Percentiles rank a stretch among this genome's conserved stretches.
phyloP scores from a whole-genome alignment of 2,113 vertebrate species.

The Larimichthys crocea region DNA sequence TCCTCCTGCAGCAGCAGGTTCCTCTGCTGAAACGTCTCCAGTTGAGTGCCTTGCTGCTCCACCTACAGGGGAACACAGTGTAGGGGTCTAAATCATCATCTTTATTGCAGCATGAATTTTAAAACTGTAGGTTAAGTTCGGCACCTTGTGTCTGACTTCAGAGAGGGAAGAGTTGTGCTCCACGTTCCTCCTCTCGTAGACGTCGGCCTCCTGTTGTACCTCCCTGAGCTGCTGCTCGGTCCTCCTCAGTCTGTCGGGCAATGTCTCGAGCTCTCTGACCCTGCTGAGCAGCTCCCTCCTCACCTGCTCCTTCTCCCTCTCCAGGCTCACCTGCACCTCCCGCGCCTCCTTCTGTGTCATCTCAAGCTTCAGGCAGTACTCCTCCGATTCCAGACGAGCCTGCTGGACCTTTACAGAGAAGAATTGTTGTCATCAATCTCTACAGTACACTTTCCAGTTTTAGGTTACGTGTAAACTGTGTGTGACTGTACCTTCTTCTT shows the following conservation, averaged over 20 bases:
- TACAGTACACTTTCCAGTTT: no score
- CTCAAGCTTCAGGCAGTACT: conserved; percentile 85
- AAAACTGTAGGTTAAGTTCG: not conserved
- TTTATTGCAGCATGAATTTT: not conserved
- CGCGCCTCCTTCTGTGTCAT: conserved; percentile 83
- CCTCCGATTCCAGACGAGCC: conserved; percentile 86
- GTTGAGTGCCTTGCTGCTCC: conserved; percentile 90
- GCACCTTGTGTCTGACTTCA: conserved; percentile 91
- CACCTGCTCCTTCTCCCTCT: conserved; percentile 85
- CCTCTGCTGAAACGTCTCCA: conserved; percentile 89
- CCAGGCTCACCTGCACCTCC: conserved; percentile 82
- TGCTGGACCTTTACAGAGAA: conserved; percentile 84
- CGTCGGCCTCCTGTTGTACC: conserved; percentile 85
- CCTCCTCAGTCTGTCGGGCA: conserved; percentile 87
- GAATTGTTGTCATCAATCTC: not conserved
- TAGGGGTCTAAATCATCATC: not conserved
- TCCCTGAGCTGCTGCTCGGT: conserved; percentile 87
- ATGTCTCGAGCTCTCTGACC: conserved; percentile 87
- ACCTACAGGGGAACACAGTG: conserved; percentile 80
- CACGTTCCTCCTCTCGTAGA: conserved; percentile 85
- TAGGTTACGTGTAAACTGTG: no score
- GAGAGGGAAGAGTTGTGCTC: conserved; percentile 86
- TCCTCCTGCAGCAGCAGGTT: conserved; percentile 90
- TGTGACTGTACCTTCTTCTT: conserved; percentile 86
- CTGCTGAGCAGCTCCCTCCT: conserved; percentile 86